phyloP scores from a whole-genome alignment of 2,113 vertebrate species.

The Mionectes macconnelli region DNA sequence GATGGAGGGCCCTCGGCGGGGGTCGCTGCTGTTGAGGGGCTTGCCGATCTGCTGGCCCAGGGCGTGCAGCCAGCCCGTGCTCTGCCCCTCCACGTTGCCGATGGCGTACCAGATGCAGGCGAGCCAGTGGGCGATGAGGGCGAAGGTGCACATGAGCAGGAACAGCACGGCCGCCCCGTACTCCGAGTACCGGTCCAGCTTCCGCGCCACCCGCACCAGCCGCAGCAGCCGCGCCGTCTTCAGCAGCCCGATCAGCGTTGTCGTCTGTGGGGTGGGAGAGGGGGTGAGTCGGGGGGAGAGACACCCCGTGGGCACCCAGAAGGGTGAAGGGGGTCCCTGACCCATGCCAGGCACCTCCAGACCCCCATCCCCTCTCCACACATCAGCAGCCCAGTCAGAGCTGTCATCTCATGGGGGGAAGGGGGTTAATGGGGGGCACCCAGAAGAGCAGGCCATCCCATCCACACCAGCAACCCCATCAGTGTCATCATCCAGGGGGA shows the following conservation, averaged over 20 bases:
- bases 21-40: slow-evolving; percentile 79
- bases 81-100: slow-evolving; percentile 84
- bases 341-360: not conserved
- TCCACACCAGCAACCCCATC: not conserved
- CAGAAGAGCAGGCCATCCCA: not conserved
- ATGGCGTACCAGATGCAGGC: slow-evolving; percentile 98
- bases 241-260: slow-evolving; percentile 90
- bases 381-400: not conserved
- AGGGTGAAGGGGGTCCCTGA: not conserved
- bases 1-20: slow-evolving; percentile 84
- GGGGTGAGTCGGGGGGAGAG: not conserved
- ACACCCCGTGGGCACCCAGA: not conserved
- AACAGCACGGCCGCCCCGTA: slow-evolving; percentile 92
- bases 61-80: slow-evolving; percentile 92
- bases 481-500: accelerated
- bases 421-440: not conserved
- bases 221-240: slow-evolving; percentile 92
- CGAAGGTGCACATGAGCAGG: slow-evolving; percentile 95
- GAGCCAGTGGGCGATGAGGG: slow-evolving; percentile 94
- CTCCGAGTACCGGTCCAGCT: slow-evolving; percentile 93
- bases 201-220: slow-evolving; percentile 89
- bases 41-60: slow-evolving; percentile 89
- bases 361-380: not conserved
- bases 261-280: slow-evolving; percentile 48
- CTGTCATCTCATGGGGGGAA: not conserved